A percentile compares a stretch with the other conserved stretches of the same genome.
These are phyloP conservation scores for Macrosiphum euphorbiae DNA, from an alignment of 2,888 invertebrate genomes.

Conservation along the genomic window DNA sequence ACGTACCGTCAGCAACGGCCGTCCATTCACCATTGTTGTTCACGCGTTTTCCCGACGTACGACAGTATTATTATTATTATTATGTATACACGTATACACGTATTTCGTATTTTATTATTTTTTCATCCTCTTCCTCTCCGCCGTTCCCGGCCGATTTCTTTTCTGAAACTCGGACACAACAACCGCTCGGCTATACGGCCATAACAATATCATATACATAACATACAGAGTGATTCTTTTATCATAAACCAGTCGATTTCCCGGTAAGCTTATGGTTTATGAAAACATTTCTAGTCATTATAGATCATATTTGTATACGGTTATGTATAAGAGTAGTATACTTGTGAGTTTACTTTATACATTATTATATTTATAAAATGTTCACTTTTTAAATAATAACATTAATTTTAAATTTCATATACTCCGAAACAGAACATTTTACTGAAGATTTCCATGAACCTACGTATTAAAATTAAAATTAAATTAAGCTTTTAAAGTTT, in stretches of 20 bases:
- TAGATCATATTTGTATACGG: not conserved
- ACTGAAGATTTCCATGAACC: not conserved
- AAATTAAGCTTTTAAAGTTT: not conserved
- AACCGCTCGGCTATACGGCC: not conserved
- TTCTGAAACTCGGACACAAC: conserved; percentile 8
- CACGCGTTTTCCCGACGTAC: conserved; percentile 41
- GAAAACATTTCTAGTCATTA: not conserved
- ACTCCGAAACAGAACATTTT: not conserved
- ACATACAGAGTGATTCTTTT: not conserved
- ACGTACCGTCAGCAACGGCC: conserved; percentile 38
- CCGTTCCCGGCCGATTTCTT: conserved; percentile 43
- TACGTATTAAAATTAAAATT: not conserved
- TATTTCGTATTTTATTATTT: conserved; percentile 30
- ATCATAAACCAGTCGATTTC: not conserved
- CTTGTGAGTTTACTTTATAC: no score
- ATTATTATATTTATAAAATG: no score
- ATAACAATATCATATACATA: conserved; percentile 12
- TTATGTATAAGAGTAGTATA: no score
- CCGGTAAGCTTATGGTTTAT: not conserved
- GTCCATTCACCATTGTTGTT: conserved; percentile 45
- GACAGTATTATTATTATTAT: conserved; percentile 18
- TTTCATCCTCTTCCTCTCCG: not conserved
- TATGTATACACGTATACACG: conserved; percentile 10
- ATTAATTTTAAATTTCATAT: not conserved
- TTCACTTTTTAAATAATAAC: no score